These are phyloP conservation scores for Prionace glauca DNA, from an alignment of 2,797 vertebrate genomes.

Conservation along the genomic window DNA sequence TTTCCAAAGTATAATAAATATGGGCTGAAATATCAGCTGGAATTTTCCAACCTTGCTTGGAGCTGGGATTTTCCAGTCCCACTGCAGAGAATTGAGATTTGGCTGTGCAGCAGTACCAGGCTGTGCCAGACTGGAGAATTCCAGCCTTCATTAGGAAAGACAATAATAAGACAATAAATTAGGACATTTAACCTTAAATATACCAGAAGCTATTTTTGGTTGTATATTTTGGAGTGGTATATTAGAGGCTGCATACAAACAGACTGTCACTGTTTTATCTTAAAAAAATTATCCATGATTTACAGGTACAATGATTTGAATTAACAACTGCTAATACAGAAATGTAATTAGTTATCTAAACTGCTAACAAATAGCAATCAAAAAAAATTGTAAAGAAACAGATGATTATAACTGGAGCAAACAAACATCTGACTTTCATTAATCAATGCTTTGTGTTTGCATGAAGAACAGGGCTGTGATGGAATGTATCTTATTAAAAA, in stretches of 20 bases:
- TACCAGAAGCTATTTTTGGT: background rate
- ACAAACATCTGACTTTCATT: conserved; percentile 14
- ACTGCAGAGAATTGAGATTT: no score
- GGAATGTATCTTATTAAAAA: background rate
- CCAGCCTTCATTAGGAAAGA: background rate
- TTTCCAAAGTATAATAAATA: background rate
- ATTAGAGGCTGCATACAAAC: background rate
- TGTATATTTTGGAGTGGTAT: background rate
- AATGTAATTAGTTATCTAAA: background rate
- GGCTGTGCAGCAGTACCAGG: no score
- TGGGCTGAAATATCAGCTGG: no score
- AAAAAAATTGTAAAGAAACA: background rate
- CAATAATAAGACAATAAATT: background rate
- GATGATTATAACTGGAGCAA: background rate
- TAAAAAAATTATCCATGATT: background rate
- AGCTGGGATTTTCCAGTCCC: no score
- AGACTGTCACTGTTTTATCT: background rate
- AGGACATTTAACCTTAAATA: background rate
- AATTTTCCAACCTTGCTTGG: no score
- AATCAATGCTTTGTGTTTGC: background rate
- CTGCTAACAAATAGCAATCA: background rate
- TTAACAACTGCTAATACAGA: background rate
- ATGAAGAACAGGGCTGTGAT: background rate
- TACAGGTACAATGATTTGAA: background rate
- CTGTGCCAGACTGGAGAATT: no score